Evolutionary conservation across 2,888 invertebrate species (phyloP).

Genomic region (Patella caerulea): DNA sequence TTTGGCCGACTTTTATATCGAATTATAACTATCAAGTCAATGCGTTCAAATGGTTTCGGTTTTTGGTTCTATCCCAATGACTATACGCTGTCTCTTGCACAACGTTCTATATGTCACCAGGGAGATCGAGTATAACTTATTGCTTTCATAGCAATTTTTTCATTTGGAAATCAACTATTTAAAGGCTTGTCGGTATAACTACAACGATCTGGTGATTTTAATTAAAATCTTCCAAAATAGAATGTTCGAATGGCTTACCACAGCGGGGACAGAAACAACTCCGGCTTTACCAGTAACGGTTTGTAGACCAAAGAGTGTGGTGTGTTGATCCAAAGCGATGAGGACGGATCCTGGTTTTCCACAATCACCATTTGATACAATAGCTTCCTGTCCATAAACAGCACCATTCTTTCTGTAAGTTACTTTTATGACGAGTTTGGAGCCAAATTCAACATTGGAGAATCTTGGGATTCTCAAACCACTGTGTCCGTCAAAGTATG

Average conservation of each 20-base stretch:
- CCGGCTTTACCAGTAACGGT: slow-evolving; percentile 20
- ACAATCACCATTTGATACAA: slow-evolving; percentile 58
- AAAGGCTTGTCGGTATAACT: no score
- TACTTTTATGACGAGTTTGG: slow-evolving; percentile 47
- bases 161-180: no score
- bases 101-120: no score
- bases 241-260: background rate
- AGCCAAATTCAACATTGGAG: slow-evolving; percentile 49
- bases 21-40: no score
- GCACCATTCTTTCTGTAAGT: slow-evolving; percentile 35
- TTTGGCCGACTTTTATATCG: no score
- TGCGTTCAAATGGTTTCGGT: no score
- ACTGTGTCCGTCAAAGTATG: slow-evolving; percentile 52
- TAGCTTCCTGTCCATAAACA: slow-evolving; percentile 31
- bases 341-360: slow-evolving; percentile 47
- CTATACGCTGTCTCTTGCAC: no score
- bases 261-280: background rate
- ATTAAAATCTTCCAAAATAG: no score
- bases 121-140: no score
- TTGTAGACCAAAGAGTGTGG: slow-evolving; percentile 36
- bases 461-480: slow-evolving; percentile 55
- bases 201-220: no score
- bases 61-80: no score
- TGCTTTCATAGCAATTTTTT: no score
- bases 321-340: slow-evolving; percentile 38